Percentiles rank a stretch among this genome's conserved stretches.
Evolutionary conservation across 2,888 invertebrate genomes (phyloP).

Genomic region (Ophion obscuratus): DNA sequence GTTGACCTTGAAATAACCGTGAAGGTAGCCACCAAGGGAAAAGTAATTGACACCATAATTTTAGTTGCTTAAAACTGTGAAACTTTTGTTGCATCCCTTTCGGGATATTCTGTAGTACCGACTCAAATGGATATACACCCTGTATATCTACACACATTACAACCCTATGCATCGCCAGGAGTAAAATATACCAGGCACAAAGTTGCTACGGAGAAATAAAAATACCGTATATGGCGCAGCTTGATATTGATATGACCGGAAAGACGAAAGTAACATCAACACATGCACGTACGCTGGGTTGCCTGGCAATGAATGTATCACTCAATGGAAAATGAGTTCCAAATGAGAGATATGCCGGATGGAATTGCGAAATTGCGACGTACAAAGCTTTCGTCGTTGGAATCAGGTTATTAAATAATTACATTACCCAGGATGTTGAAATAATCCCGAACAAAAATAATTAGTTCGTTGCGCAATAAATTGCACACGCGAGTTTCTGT

Average conservation of each 20-base stretch:
- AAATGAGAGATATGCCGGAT: background rate
- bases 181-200: conserved; percentile 13
- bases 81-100: background rate
- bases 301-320: background rate
- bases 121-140: background rate
- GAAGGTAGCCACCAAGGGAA: no score
- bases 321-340: background rate
- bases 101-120: no score
- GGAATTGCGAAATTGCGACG: background rate
- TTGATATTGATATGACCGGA: conserved; percentile 22
- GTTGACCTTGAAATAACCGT: no score
- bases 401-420: conserved; percentile 8
- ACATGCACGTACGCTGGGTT: background rate
- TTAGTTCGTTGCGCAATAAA: background rate
- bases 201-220: conserved; percentile 21
- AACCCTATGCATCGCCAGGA: background rate
- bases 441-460: background rate
- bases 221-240: conserved; percentile 1
- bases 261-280: conserved; percentile 11
- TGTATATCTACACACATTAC: background rate
- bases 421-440: background rate
- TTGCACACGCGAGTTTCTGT: background rate
- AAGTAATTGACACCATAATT: background rate
- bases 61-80: background rate
- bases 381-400: no score